Conservation (phyloP, 2,113 vertebrate genomes). For the Neogale vison region DNA sequence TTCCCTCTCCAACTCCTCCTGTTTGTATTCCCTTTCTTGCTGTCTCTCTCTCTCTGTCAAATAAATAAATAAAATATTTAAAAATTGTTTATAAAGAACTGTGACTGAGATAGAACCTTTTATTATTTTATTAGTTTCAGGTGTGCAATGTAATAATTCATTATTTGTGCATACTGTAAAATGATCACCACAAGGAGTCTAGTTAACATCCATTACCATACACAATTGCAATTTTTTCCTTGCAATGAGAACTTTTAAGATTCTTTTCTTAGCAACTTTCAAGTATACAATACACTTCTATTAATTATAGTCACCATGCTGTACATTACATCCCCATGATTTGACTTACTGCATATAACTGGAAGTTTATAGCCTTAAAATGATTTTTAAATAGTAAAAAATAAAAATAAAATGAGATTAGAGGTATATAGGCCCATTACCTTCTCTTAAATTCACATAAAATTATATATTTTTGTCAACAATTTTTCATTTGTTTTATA, state of each 20-base stretch:
- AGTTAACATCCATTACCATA: not conserved
- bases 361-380: not conserved
- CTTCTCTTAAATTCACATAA: not conserved
- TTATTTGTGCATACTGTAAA: not conserved
- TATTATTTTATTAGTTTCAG: not conserved
- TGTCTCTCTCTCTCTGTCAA: too few relatives aligned
- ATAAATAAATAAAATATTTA: too few relatives aligned
- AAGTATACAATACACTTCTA: not conserved
- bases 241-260: not conserved
- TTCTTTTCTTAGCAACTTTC: not conserved
- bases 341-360: not conserved
- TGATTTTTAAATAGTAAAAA: not conserved
- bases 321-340: not conserved
- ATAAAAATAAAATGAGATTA: not conserved
- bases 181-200: not conserved
- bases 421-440: not conserved
- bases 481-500: not conserved
- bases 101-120: not conserved
- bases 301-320: not conserved
- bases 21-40: too few relatives aligned
- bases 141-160: not conserved
- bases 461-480: not conserved
- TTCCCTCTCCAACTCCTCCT: too few relatives aligned
- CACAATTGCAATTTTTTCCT: not conserved
- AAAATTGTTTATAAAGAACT: not conserved